Evolutionary conservation across 1,140 invertebrate genomes (phyloP).

Genomic region (Dendrolimus kikuchii): DNA sequence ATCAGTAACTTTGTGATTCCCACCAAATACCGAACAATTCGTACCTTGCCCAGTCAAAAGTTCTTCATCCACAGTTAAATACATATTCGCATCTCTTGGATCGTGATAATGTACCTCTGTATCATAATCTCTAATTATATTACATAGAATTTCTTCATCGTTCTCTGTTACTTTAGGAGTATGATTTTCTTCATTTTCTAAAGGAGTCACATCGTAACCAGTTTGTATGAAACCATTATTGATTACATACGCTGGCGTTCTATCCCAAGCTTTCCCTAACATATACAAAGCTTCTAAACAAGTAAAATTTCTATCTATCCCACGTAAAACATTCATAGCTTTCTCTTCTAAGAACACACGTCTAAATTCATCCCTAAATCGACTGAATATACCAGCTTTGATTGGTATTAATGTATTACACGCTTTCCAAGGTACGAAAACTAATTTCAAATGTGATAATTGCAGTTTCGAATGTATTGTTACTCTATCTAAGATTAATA

Average conservation of each 20-base stretch:
- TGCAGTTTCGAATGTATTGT: constrained; percentile 26
- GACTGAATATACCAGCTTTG: constrained; percentile 20
- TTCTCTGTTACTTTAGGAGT: constrained; percentile 15
- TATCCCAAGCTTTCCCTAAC: constrained; percentile 23
- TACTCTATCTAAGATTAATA: constrained; percentile 22
- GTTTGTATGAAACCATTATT: constrained; percentile 16
- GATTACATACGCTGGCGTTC: constrained; percentile 12
- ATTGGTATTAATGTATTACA: constrained; percentile 22
- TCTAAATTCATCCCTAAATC: constrained; percentile 21
- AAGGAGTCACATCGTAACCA: constrained; percentile 18
- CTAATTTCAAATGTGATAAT: constrained; percentile 23
- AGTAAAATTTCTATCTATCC: constrained; percentile 21
- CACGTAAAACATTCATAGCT: constrained; percentile 17
- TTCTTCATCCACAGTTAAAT: constrained; percentile 27
- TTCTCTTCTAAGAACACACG: constrained; percentile 21
- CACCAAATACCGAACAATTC: constrained; percentile 25
- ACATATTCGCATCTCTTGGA: constrained; percentile 18
- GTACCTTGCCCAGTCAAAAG: constrained; percentile 25
- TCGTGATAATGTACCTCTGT: constrained; percentile 21
- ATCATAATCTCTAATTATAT: constrained; percentile 21
- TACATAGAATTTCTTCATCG: constrained; percentile 20
- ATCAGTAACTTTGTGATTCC: constrained; percentile 21
- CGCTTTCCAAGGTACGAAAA: constrained; percentile 29
- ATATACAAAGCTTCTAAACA: constrained; percentile 22
- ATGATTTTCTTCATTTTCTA: background rate